Percentiles rank a stretch among this genome's conserved stretches.
Evolutionary conservation across 2,797 vertebrate genomes (phyloP).

Genomic region (Vipera latastei): DNA sequence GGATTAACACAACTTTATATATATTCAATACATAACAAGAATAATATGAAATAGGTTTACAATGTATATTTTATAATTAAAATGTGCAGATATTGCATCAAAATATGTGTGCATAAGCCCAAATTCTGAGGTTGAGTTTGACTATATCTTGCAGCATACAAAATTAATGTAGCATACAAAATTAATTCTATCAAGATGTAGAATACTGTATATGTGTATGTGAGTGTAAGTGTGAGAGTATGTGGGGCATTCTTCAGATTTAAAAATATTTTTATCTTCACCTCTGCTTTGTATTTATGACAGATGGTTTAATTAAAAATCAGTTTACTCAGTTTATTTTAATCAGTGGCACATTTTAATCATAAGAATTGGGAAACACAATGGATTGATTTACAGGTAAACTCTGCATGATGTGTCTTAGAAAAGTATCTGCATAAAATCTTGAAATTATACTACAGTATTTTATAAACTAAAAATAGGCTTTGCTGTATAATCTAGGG

Average conservation of each 20-base stretch:
- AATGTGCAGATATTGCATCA: conserved; percentile 19
- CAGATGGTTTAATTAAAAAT: background rate
- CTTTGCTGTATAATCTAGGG: background rate
- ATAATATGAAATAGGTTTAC: background rate
- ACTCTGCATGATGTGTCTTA: background rate
- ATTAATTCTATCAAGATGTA: background rate
- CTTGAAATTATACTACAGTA: background rate
- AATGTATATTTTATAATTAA: conserved; percentile 36
- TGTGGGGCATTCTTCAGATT: background rate
- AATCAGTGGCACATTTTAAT: background rate
- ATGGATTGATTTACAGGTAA: background rate
- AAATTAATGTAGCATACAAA: background rate
- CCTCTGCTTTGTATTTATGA: background rate
- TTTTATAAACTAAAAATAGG: background rate
- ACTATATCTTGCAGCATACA: conserved; percentile 1
- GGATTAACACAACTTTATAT: too few relatives aligned
- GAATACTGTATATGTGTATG: background rate
- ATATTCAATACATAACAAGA: too few relatives aligned
- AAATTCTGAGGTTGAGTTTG: background rate
- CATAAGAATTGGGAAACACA: background rate
- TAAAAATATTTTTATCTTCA: background rate
- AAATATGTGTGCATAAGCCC: background rate
- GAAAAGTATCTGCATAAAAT: background rate
- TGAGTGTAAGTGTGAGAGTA: background rate
- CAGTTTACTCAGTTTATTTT: background rate